Evolutionary conservation across 2,797 vertebrate genomes (phyloP).

Genomic region (Anolis apletophallus): DNA sequence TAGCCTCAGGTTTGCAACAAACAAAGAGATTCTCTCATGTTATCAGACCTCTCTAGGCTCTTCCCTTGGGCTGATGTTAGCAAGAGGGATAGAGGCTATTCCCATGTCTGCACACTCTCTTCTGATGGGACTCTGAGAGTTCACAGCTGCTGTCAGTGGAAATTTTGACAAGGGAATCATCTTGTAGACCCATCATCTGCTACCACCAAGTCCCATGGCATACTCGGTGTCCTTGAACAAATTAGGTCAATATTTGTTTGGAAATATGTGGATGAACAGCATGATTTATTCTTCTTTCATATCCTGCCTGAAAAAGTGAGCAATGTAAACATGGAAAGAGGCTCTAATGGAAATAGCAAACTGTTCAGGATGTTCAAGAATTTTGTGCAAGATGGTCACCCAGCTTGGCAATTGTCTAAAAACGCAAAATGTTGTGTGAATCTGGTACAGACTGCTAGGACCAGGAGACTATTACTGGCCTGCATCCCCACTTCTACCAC

Average conservation of each 20-base stretch:
- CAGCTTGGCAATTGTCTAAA: neutral
- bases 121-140: neutral
- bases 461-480: no score
- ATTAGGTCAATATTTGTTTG: neutral
- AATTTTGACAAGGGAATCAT: neutral
- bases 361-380: no score
- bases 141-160: no score
- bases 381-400: neutral
- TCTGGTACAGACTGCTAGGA: neutral
- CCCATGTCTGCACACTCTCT: neutral
- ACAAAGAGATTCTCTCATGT: neutral
- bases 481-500: neutral
- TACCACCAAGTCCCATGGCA: no score
- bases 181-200: neutral
- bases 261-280: neutral
- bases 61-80: neutral
- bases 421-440: neutral
- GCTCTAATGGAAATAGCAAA: neutral
- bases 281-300: slow-evolving; percentile 1
- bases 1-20: neutral
- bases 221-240: neutral
- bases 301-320: neutral
- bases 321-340: neutral
- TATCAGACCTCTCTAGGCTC: neutral
- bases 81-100: neutral